Base-by-base conservation (phyloP, 2,888 invertebrate genomes). In the Physocephala rufipes region DNA sequence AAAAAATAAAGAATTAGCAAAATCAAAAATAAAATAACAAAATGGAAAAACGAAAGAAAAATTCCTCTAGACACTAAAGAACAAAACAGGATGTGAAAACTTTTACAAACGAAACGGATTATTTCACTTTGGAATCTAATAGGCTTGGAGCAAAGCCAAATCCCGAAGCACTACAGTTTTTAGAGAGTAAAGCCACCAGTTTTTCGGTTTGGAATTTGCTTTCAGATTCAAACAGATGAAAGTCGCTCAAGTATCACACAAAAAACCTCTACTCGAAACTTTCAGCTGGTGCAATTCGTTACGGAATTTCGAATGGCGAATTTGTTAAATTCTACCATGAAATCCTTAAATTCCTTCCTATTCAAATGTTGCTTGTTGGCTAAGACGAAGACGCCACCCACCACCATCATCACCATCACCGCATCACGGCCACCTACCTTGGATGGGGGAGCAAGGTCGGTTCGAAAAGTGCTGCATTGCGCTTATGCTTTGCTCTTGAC, bases 261-360 rank as follows among this genome's bases (percentile, higher is more conserved):
- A n/a, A n/a, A 43, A 9, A 49, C 16, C 61, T 59, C 19, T 49
- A 61, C 68, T 68, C 61, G 21, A 61, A 61, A 55, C 36, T 53
- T 68, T 28, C 51, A 61, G 68, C 61, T 66, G 59, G 71, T 26
- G 61, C 62, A 71, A 71, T 36, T 7, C 36, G 36, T 67, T 55
- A n/a, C n/a, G 66, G 61, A 53, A 67, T 71, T 71, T 53, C n/a
- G 67, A 63, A 59, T 71, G 62, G 55, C 67, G 67, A 71, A 71
- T 71, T 71, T 62, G 19, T 62, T 67, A 67, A 71, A 71, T 67
- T 71, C 62, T 61, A 61, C 59, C 68, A 61, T 68, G 68, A 68
- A 68, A 68, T 68, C 61, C 68, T 68, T 36, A 61, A 36, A 36
- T 36, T 36, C 36, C 36, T 36, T 9, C 36, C n/a, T n/a, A n/a